Evolutionary conservation across 2,888 invertebrate species (phyloP).

Genomic region (Bembecia ichneumoniformis): DNA sequence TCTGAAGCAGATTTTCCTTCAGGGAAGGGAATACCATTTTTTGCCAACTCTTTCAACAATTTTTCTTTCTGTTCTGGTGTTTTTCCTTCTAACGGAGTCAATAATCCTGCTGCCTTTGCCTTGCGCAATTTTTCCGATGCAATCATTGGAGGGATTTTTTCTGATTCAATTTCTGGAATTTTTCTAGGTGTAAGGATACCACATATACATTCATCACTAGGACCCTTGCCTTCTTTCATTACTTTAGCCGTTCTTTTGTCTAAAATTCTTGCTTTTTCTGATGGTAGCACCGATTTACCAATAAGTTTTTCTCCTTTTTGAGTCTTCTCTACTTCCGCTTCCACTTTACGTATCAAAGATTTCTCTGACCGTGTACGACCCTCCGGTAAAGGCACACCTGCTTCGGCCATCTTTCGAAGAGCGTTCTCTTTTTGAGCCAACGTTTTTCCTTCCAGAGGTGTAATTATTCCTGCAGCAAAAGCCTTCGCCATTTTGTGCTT

Average conservation of each 20-base stretch:
- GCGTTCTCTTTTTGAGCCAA: conserved; percentile 18
- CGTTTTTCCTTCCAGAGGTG: conserved; percentile 27
- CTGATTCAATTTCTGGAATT: conserved; percentile 13
- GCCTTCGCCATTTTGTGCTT: conserved; percentile 23
- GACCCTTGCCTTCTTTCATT: conserved; percentile 26
- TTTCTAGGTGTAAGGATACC: conserved; percentile 17
- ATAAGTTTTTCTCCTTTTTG: too few species aligned
- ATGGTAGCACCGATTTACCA: conserved; percentile 1
- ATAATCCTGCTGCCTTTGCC: conserved; percentile 19
- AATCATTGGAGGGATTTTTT: conserved; percentile 11
- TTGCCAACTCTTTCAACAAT: conserved; percentile 17
- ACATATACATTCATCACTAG: conserved; percentile 29
- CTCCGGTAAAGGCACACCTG: conserved; percentile 19
- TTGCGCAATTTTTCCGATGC: conserved; percentile 18
- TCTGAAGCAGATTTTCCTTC: conserved; percentile 20
- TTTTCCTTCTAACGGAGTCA: conserved; percentile 16
- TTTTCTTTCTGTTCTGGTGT: conserved; percentile 15
- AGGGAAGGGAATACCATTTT: conserved; percentile 16
- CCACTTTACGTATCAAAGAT: conserved; percentile 16
- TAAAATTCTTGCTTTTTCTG: conserved; percentile 15
- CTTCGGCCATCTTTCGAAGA: conserved; percentile 12
- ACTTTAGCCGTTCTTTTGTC: conserved; percentile 19
- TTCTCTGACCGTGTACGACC: conserved; percentile 19
- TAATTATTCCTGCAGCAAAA: conserved; percentile 19
- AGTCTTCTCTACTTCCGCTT: not conserved